Base-by-base conservation (phyloP, 1,140 invertebrate genomes). In the Drosophila arawakana region DNA sequence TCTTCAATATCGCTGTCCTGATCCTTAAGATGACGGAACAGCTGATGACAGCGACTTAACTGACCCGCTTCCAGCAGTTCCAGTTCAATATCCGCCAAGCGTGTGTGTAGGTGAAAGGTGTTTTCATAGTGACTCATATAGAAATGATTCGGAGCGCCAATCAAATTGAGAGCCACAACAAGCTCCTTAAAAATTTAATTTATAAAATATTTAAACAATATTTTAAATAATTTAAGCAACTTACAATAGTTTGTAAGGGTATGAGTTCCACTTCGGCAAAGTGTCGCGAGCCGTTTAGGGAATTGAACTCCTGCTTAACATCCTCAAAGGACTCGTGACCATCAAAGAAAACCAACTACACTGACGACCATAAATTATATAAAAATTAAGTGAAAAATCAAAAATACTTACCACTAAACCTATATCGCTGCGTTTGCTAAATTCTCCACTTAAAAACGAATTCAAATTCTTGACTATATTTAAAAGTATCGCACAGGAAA, bases 401-500 rank as follows among this genome's bases (percentile, higher is more conserved):
- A 1, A 0, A 30, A 30, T 30, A 61, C 80, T 50, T 39, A 82
- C 80, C 47, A 49, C 41, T 34, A 82, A 18, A 7, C 80, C 80
- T 25, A 72, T 55, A 25, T 72, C 68, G 0, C 1, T 2, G 5
- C 44, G 43, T 2, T 54, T 2, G 1, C 11, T 7, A 3, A 78
- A 52, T 7, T 46, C 6, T 10, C 35, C 43, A 0, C 11, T 34
- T 2, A 80, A 15, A 34, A 59, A 78, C 1, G 18, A 8, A 7
- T 21, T 21, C 18, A 81, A 46, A 2, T 15, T 59, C 13, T 58
- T 78, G 9, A 72, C 71, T 47, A 82, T 5, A 18, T 44, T 65
- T 1, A 82, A 15, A 2, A 82, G 62, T 25, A 82, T 78, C 0
- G 79, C 79, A 76, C 80, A 82, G 0, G 80, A 44, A 9, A 78